Evolutionary conservation across 2,113 vertebrate genomes (phyloP).

Genomic region (Protobothrops flavoviridis): DNA sequence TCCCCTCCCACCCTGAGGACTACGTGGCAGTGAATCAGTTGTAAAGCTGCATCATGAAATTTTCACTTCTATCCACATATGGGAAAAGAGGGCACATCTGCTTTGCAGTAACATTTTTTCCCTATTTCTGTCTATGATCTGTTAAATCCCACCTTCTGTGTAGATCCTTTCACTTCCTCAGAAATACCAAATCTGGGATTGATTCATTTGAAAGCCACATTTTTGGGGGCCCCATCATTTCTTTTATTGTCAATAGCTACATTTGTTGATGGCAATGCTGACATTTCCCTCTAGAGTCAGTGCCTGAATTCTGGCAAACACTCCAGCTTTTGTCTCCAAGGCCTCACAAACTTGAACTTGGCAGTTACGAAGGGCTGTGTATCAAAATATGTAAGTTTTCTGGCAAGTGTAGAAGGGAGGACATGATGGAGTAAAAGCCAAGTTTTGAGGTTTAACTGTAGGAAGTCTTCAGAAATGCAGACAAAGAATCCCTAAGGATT

Average conservation of each 20-base stretch:
- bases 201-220: slow-evolving; percentile 9
- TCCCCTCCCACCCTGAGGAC: not conserved
- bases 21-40: slow-evolving; percentile 18
- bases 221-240: slow-evolving; percentile 19
- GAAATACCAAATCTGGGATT: slow-evolving; percentile 19
- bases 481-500: not conserved
- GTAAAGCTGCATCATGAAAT: slow-evolving; percentile 35
- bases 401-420: slow-evolving; percentile 36
- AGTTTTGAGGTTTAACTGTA: slow-evolving; percentile 29
- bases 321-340: slow-evolving; percentile 35
- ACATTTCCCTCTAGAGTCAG: slow-evolving; percentile 36
- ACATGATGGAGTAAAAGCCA: slow-evolving; percentile 27
- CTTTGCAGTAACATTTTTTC: slow-evolving; percentile 18
- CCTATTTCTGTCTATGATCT: slow-evolving; percentile 6
- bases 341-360: slow-evolving; percentile 32
- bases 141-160: slow-evolving; percentile 27
- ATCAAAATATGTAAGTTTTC: slow-evolving; percentile 38
- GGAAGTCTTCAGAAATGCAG: slow-evolving; percentile 6
- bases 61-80: slow-evolving; percentile 34
- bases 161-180: slow-evolving; percentile 37
- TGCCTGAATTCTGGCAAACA: slow-evolving; percentile 36
- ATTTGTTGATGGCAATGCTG: slow-evolving; percentile 40
- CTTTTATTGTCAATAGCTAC: slow-evolving; percentile 25
- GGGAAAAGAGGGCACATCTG: not conserved
- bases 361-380: slow-evolving; percentile 29